These are phyloP conservation scores for Zeugodacus cucurbitae DNA, from an alignment of 1,140 invertebrate genomes.

Conservation along the genomic window DNA sequence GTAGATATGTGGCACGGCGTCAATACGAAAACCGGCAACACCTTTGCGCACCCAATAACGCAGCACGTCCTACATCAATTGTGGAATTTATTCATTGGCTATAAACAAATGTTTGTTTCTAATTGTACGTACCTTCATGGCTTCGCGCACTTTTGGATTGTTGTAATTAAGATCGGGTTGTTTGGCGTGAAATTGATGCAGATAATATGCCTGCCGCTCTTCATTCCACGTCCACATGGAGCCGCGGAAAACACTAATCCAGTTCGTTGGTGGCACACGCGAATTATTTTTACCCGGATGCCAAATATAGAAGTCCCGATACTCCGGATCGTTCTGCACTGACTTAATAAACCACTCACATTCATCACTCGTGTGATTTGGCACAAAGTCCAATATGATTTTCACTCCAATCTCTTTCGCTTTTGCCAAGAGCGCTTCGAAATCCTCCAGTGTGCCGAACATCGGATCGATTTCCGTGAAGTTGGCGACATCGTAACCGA, in stretches of 20 bases:
- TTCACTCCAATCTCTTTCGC: constrained; percentile 73
- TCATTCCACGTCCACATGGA: constrained; percentile 79
- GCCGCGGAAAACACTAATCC: constrained; percentile 74
- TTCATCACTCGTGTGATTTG: constrained; percentile 82
- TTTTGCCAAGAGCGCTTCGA: constrained; percentile 72
- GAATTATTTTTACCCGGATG: constrained; percentile 68
- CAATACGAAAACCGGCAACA: constrained; percentile 80
- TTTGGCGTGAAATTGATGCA: constrained; percentile 76
- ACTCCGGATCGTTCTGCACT: constrained; percentile 69
- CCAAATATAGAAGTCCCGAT: constrained; percentile 79
- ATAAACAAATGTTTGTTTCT: not conserved
- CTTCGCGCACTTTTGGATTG: constrained; percentile 71
- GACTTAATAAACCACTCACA: constrained; percentile 79
- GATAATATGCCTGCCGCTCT: constrained; percentile 77
- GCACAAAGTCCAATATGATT: constrained; percentile 85
- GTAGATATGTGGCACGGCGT: constrained; percentile 73
- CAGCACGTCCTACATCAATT: constrained; percentile 70
- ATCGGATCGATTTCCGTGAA: constrained; percentile 73
- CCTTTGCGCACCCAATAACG: constrained; percentile 80
- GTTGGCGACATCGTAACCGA: constrained; percentile 77
- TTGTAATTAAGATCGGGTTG: constrained; percentile 84
- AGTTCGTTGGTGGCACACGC: constrained; percentile 74
- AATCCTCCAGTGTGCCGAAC: constrained; percentile 79
- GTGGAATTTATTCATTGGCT: not conserved
- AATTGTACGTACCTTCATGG: constrained; percentile 67